Evolutionary conservation across 2,888 invertebrate species (phyloP).

Genomic region (Zelleria hepariella): DNA sequence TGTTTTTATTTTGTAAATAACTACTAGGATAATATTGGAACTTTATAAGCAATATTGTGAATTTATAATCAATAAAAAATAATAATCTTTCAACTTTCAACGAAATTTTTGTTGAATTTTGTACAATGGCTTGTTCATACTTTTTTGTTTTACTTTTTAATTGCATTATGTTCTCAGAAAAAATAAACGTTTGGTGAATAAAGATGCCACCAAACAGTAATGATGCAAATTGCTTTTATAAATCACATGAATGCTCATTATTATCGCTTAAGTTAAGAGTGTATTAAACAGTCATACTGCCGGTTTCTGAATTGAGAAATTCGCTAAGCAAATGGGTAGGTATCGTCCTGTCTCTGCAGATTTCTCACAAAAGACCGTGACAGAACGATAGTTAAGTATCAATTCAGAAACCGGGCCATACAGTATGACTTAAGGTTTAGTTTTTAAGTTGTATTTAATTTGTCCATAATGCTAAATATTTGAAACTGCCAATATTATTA

Average conservation of each 20-base stretch:
- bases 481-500: slow-evolving; percentile 51
- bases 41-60: background rate
- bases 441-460: slow-evolving; percentile 30
- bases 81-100: slow-evolving; percentile 9
- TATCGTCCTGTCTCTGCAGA: too few species aligned
- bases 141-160: background rate
- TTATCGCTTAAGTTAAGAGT: slow-evolving; percentile 27
- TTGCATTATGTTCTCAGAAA: background rate
- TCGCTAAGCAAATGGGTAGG: too few species aligned
- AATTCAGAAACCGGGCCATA: too few species aligned
- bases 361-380: too few species aligned
- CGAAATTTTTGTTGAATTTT: background rate
- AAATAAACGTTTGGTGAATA: too few species aligned
- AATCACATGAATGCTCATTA: slow-evolving; percentile 9
- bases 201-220: too few species aligned
- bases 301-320: too few species aligned
- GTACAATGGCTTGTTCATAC: background rate
- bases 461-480: slow-evolving; percentile 25
- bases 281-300: slow-evolving; percentile 30
- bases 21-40: background rate
- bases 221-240: background rate
- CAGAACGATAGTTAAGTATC: too few species aligned
- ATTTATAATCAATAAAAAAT: slow-evolving; percentile 3
- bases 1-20: background rate
- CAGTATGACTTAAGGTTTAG: slow-evolving; percentile 27